These are phyloP conservation scores for Nothoprocta perdicaria DNA, from an alignment of 2,113 vertebrate genomes.

Conservation along the genomic window DNA sequence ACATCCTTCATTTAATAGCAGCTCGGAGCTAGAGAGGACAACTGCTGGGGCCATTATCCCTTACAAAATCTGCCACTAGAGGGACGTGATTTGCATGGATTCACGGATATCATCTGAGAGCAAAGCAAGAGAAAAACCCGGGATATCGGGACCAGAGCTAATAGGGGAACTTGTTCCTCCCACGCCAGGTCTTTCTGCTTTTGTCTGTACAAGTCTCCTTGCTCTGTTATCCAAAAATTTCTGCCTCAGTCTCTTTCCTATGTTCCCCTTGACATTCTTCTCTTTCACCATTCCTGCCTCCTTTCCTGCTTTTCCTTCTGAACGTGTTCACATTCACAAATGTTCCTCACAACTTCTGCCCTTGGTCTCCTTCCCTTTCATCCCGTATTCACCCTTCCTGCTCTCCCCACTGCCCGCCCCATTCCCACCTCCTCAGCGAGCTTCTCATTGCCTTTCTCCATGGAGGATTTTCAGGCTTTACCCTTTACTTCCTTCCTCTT, in stretches of 20 bases:
- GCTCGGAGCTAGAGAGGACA: background rate
- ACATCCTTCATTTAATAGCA: background rate
- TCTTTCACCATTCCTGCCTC: background rate
- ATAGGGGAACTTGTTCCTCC: background rate
- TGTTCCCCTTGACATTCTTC: background rate
- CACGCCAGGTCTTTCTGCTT: accelerated
- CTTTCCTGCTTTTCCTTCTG: background rate
- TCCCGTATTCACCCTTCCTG: background rate
- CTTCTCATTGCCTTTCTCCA: background rate
- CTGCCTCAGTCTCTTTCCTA: background rate
- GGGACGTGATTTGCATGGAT: background rate
- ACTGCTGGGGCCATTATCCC: background rate
- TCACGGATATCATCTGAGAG: background rate
- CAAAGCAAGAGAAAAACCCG: background rate
- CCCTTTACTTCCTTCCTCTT: background rate
- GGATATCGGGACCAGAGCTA: background rate
- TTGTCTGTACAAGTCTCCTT: background rate
- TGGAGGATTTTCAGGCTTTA: background rate
- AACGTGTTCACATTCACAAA: background rate
- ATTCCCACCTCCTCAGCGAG: background rate
- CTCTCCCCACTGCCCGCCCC: background rate
- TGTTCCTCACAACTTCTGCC: background rate
- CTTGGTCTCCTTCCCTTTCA: background rate
- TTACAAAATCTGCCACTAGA: background rate
- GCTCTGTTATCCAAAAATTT: background rate